phyloP scores from a whole-genome alignment of 92 coral and sea anemone genomes.

The Actinernus sp. region DNA sequence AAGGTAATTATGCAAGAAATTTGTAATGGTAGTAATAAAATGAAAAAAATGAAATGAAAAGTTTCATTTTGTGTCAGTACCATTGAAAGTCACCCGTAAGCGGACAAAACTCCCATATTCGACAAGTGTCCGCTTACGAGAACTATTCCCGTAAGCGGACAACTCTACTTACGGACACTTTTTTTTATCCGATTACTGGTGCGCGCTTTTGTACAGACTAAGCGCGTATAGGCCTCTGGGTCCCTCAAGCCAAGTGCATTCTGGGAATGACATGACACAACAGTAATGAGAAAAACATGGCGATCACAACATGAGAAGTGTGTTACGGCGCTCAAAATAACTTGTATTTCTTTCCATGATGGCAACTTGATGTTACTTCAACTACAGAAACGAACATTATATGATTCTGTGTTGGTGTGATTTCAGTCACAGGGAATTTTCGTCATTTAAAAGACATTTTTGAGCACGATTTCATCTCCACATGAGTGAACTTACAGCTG shows the following conservation, averaged over 20 bases:
- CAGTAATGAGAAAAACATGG: conserved; percentile 42
- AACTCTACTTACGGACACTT: too few species aligned
- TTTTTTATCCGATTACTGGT: too few species aligned
- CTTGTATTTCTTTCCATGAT: background rate
- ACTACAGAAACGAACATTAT: background rate
- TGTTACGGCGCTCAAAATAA: background rate
- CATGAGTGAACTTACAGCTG: conserved; percentile 77
- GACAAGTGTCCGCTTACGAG: too few species aligned
- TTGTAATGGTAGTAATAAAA: too few species aligned
- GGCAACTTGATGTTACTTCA: background rate
- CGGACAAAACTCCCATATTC: too few species aligned
- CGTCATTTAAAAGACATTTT: background rate
- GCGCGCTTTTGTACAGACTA: too few species aligned
- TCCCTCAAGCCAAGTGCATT: background rate
- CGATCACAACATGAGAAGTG: conserved; percentile 33
- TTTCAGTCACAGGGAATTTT: background rate
- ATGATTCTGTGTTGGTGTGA: background rate
- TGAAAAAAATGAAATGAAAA: too few species aligned
- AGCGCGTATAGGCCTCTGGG: background rate
- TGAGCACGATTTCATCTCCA: background rate
- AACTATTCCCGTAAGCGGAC: too few species aligned
- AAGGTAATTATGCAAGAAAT: too few species aligned
- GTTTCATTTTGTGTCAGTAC: too few species aligned
- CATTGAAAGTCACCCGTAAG: too few species aligned
- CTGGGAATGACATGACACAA: conserved; percentile 34